Base-by-base conservation (phyloP, 2,888 invertebrate species). In the Diplazon laetatorius region DNA sequence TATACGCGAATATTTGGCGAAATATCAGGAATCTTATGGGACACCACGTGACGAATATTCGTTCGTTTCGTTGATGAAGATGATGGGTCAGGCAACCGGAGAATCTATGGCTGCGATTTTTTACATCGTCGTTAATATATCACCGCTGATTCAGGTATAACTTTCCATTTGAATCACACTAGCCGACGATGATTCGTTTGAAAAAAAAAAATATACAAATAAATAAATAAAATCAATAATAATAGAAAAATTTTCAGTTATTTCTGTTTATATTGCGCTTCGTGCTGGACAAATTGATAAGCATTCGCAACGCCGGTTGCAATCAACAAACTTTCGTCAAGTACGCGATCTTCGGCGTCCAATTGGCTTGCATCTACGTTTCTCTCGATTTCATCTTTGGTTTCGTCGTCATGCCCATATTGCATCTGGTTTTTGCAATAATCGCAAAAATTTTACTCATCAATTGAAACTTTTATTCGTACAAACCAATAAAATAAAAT, bases 321-420 rank as follows among this genome's bases (percentile, higher is more conserved):
- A 63, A 80, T 48, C 85, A 81, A 22, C 88, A 89, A 68, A 81
- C 84, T 46, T 57, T 83, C 2, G 57, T 86, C 0, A 89, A 89
- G 74, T 86, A 83, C 25, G 30, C 80, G 2, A 82, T 89, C 52
- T 83, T 90, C 22, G 76, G 80, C n/a, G 52, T 86, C 5, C 88
- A 90, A 81, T 68, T 89, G 46, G 68, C 87, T 22, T 85, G 87
- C 37, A 81, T 90, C 22, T 89, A 87, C 62, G 25, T 89, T 6
- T 87, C 86, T 70, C 80, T 90, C 16, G 77, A 85, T 30, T 89
- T 89, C 55, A 87, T 89, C 71, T 85, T 90, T 39, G 86, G 86
- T 18, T 87, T 85, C 14, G 86, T 90, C 50, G 82, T 89, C n/a
- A 63, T 85, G 14, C 90, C 90, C n/a, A 83, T 88, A 46, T 50